Conservation (phyloP, 1,140 invertebrate genomes). For the Euura saliciscinereae region DNA sequence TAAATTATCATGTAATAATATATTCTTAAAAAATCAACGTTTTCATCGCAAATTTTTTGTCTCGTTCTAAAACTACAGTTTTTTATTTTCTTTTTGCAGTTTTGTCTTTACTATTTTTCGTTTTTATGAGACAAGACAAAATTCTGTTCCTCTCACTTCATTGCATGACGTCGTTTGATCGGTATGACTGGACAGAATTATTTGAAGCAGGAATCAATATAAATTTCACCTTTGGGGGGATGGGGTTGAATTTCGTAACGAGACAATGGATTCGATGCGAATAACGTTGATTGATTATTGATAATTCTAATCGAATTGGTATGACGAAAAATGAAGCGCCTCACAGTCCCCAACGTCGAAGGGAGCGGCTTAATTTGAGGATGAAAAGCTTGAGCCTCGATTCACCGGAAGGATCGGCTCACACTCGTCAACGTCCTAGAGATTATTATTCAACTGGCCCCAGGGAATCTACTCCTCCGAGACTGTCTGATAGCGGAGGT, state of each 20-base stretch:
- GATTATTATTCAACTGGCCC: slow-evolving; percentile 58
- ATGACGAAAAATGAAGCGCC: slow-evolving; percentile 74
- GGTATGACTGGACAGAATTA: too few relatives aligned
- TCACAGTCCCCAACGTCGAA: slow-evolving; percentile 84
- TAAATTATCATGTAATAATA: not conserved
- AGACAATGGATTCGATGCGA: not conserved
- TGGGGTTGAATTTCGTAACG: not conserved
- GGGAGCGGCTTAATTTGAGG: slow-evolving; percentile 93
- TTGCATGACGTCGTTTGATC: too few relatives aligned
- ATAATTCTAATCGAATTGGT: slow-evolving; percentile 26
- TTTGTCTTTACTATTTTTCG: too few relatives aligned
- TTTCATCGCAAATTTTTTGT: not conserved
- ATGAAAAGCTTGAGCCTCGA: slow-evolving; percentile 98
- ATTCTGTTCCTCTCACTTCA: too few relatives aligned
- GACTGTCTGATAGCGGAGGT: slow-evolving; percentile 65
- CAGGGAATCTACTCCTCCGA: slow-evolving; percentile 59
- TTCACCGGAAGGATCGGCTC: slow-evolving; percentile 91
- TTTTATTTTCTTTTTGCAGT: too few relatives aligned
- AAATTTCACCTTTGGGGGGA: not conserved
- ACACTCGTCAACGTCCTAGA: slow-evolving; percentile 73
- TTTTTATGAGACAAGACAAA: too few relatives aligned
- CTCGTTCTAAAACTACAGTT: not conserved
- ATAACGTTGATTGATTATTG: not conserved
- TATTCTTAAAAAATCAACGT: not conserved
- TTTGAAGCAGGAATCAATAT: too few relatives aligned